phyloP scores from a whole-genome alignment of 37 sponge, comb jelly and placozoan genomes.

The Amphimedon queenslandica region DNA sequence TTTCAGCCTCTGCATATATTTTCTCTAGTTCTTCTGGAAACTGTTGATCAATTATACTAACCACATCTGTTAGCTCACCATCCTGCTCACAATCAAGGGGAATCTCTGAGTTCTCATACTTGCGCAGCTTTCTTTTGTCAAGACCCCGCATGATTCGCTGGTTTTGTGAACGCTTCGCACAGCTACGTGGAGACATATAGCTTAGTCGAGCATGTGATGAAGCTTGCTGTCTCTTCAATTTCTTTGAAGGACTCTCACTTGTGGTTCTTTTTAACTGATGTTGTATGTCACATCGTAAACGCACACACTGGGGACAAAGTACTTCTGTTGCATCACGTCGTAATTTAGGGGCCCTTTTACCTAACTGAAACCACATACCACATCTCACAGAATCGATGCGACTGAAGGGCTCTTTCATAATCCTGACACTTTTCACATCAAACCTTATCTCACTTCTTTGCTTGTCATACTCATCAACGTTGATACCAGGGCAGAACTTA shows the following conservation, averaged over 20 bases:
- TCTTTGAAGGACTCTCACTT: not conserved
- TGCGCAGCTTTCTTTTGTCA: not conserved
- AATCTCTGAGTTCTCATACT: not conserved
- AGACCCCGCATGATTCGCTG: not conserved
- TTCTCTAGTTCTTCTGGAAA: not conserved
- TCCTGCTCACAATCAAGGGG: constrained; percentile 7
- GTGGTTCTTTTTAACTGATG: not conserved
- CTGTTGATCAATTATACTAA: not conserved
- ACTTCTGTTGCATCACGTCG: not conserved
- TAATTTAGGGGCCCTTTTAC: not conserved
- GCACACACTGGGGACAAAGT: not conserved
- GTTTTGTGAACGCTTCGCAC: constrained; percentile 1
- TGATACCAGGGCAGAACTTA: constrained; percentile 21
- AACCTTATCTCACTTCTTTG: not conserved
- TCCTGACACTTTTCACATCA: not conserved
- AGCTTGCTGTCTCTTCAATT: constrained; percentile 1
- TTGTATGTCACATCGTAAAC: not conserved
- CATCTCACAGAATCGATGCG: constrained; percentile 3
- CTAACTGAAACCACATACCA: not conserved
- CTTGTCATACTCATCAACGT: not conserved
- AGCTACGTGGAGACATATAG: constrained; percentile 12
- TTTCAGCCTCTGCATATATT: not conserved
- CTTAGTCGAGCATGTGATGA: not conserved
- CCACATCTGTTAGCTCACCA: not conserved
- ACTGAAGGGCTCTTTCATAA: not conserved